Percentiles rank a stretch among this genome's conserved stretches.
Evolutionary conservation across 2,888 invertebrate genomes (phyloP).

Genomic region (Andrena camellia): DNA sequence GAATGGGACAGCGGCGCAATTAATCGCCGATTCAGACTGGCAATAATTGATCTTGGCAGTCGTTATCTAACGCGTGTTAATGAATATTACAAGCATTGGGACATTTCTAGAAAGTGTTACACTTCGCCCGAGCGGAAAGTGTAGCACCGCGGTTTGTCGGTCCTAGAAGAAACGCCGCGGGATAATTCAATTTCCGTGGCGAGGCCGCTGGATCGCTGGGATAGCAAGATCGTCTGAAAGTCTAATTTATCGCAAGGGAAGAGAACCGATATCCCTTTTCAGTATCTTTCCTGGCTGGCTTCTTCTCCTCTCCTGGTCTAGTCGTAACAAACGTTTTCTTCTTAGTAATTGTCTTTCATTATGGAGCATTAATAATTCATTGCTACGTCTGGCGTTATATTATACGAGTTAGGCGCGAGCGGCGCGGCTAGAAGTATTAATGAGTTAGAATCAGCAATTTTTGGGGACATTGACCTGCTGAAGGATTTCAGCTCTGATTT

Average conservation of each 20-base stretch:
- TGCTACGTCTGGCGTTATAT: constrained; percentile 28
- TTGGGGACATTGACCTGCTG: constrained; percentile 46
- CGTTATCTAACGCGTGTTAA: constrained; percentile 2
- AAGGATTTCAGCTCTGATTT: neutral
- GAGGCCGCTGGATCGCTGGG: neutral
- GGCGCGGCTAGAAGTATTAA: constrained; percentile 37
- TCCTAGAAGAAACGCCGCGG: neutral
- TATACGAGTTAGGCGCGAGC: constrained; percentile 26
- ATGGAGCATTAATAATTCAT: constrained; percentile 54
- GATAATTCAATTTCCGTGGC: neutral
- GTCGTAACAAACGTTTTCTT: constrained; percentile 18
- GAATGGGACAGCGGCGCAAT: constrained; percentile 3
- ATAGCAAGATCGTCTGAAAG: neutral
- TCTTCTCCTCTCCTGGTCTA: neutral
- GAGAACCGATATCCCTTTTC: neutral
- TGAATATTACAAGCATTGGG: neutral
- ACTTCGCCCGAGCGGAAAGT: neutral
- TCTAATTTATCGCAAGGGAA: neutral
- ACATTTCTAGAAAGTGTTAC: constrained; percentile 27
- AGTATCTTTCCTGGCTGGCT: neutral
- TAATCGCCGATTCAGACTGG: neutral
- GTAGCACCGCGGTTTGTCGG: neutral
- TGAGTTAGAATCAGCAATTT: constrained; percentile 37
- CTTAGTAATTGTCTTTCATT: constrained; percentile 46
- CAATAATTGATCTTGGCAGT: neutral